A percentile compares a stretch with the other conserved stretches of the same genome.
phyloP scores from a whole-genome alignment of 2,113 vertebrate species.

The Indicator maculatus region DNA sequence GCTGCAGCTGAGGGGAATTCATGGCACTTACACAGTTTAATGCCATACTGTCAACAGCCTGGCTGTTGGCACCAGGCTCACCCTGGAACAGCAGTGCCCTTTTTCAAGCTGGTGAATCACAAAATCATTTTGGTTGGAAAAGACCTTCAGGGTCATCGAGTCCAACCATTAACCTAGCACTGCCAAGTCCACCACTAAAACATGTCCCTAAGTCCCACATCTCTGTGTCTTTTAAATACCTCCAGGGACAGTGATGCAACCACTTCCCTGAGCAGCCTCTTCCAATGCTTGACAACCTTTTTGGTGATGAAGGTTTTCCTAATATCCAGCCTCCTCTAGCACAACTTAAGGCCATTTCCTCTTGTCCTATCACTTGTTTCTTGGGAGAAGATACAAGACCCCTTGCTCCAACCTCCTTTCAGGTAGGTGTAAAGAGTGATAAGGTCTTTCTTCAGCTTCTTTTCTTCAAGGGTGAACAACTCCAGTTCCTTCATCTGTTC shows the following conservation, averaged over 20 bases:
- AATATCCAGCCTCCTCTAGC: not conserved
- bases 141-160: not conserved
- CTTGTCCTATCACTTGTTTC: too few relatives aligned
- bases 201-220: not conserved
- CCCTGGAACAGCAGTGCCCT: not conserved
- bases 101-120: not conserved
- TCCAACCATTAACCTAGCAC: too few relatives aligned
- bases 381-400: too few relatives aligned
- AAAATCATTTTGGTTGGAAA: not conserved
- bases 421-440: too few relatives aligned
- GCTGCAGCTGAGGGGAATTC: not conserved
- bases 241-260: not conserved
- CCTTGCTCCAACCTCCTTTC: too few relatives aligned
- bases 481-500: too few relatives aligned
- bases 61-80: not conserved
- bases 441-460: too few relatives aligned
- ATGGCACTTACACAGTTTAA: not conserved
- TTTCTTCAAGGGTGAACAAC: too few relatives aligned
- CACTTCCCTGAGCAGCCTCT: not conserved
- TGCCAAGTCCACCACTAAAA: too few relatives aligned
- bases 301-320: not conserved
- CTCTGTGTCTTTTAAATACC: not conserved
- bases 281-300: not conserved
- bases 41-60: not conserved
- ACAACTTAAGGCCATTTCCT: too few relatives aligned